Evolutionary conservation across 2,113 vertebrate species (phyloP), one percentile per base, ranked within the genome.

Genomic region (Istiophorus platypterus): DNA sequence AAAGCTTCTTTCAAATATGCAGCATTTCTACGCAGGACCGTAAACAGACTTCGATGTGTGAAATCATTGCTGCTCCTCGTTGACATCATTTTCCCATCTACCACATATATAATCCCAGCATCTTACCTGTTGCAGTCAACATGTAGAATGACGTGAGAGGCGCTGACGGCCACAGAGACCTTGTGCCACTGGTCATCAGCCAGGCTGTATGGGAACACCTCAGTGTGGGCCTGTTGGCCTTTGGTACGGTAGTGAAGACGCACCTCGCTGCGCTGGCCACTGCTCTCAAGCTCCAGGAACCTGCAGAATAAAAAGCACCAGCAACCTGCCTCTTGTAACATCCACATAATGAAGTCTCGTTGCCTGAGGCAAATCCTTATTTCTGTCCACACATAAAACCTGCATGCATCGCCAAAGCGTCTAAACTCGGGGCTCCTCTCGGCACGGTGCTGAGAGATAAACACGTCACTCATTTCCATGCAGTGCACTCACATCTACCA

Each of bases 121-220:
- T n/a, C 95, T 92, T 93, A 99, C 98, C 97, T 98, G 95, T 99
- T 99, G 91, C 98, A 99, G 94, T 99, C 98, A 7, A 99, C 91
- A 1, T 98, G 96, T 63, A 99, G 95, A 79, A 98, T 95, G 92
- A 99, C 89, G 29, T 99, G 98, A 71, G 98, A 98, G 47, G 98
- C 97, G 76, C 98, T 99, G 91, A 99, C 90, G 56, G 97, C 96
- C 86, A 99, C 90, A 15, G 98, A 98, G 67, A 99, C 95, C 73
- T 96, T 97, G 93, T 99, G 98, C 98, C 98, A 99, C 93, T 97
- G 98, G 87, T 96, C 95, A 81, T 99, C 98, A 34, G 97, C 98
- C 92, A 99, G 92, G 91, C 96, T 96, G 85, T 99, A 99, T 2
- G 98, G 98, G 89, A 99, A 99, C 72, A 98, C 96, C 95, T 99